Conservation (phyloP, 2,113 vertebrate genomes). For the Cygnus atratus region DNA sequence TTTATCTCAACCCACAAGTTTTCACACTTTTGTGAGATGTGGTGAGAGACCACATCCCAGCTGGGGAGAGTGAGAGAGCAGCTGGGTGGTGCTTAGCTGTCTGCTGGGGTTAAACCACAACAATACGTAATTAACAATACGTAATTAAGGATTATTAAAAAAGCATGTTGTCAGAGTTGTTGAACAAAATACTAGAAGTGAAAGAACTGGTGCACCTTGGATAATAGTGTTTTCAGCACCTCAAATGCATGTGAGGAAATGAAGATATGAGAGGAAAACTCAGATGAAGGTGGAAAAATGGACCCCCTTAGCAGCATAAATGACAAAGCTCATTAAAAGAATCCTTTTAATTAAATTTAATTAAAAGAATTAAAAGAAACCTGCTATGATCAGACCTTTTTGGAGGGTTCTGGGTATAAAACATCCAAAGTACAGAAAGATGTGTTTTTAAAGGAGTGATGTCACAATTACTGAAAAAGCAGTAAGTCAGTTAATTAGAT, state of each 20-base stretch:
- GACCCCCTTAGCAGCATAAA: background rate
- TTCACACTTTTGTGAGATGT: no score
- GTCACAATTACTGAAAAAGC: background rate
- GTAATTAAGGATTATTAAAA: background rate
- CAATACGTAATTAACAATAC: background rate
- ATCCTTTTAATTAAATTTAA: no score
- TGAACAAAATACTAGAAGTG: background rate
- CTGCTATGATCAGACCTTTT: background rate
- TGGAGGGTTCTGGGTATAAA: background rate
- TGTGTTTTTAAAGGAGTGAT: background rate
- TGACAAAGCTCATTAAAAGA: background rate
- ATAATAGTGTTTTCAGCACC: background rate
- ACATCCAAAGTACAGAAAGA: background rate
- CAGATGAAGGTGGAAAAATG: background rate
- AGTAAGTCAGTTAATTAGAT: background rate
- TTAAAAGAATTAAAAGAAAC: no score
- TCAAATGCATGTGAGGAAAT: background rate
- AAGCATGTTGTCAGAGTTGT: background rate
- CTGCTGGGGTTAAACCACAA: background rate
- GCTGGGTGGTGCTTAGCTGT: background rate
- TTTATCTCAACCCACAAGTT: background rate
- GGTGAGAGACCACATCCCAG: no score
- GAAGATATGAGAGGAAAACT: background rate
- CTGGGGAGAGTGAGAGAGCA: background rate
- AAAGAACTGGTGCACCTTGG: background rate